These are phyloP conservation scores for Toxonevra muliebris DNA, from an alignment of 2,888 invertebrate species.

Conservation along the genomic window DNA sequence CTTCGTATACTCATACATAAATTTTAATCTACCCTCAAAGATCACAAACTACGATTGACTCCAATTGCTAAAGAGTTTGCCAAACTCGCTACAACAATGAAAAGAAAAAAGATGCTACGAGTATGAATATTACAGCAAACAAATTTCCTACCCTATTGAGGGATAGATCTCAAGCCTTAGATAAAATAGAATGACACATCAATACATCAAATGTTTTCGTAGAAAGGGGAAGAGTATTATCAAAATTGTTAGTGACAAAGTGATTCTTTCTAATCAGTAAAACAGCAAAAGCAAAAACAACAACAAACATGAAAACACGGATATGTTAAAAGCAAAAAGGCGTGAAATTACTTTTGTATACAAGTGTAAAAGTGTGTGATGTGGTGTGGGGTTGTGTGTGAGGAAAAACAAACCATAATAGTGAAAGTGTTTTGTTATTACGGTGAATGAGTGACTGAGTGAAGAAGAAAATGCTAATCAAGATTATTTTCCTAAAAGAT, in stretches of 20 bases:
- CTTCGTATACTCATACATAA: constrained; percentile 31
- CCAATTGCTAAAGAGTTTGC: constrained; percentile 20
- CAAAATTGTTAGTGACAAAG: constrained; percentile 47
- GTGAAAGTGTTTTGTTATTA: background rate
- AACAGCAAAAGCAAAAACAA: constrained; percentile 27
- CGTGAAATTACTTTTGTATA: constrained; percentile 44
- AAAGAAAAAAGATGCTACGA: background rate
- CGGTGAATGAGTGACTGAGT: constrained; percentile 3
- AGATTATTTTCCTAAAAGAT: constrained; percentile 10
- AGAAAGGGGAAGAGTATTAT: background rate
- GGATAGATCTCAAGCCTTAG: constrained; percentile 14
- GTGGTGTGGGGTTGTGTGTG: background rate
- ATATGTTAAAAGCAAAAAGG: constrained; percentile 41
- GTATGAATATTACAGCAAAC: background rate
- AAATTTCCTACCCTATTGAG: background rate
- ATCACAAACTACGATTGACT: constrained; percentile 30
- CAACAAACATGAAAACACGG: constrained; percentile 16
- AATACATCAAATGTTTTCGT: constrained; percentile 50
- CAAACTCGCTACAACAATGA: constrained; percentile 8
- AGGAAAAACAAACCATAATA: background rate
- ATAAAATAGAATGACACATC: constrained; percentile 19
- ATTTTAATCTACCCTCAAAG: constrained; percentile 52
- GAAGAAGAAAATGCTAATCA: constrained; percentile 30
- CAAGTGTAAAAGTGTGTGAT: constrained; percentile 7
- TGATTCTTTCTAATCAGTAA: constrained; percentile 44